phyloP scores from a whole-genome alignment of 2,797 vertebrate species.

The Catharus ustulatus region DNA sequence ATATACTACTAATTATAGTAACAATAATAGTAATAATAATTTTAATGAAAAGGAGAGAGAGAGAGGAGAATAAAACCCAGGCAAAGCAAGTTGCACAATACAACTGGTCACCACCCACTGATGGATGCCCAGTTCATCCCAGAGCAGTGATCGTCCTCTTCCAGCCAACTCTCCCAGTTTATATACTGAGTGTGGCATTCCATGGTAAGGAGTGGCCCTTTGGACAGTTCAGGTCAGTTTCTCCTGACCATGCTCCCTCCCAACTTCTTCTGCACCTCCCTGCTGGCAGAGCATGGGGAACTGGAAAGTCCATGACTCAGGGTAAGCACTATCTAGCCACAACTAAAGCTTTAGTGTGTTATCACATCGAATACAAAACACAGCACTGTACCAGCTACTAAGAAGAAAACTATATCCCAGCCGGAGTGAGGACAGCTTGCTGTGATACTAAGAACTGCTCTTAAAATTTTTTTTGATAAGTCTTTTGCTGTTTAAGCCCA shows the following conservation, averaged over 20 bases:
- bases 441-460: background rate
- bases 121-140: background rate
- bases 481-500: background rate
- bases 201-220: background rate
- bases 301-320: background rate
- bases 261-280: background rate
- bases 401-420: background rate
- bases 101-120: too few species aligned
- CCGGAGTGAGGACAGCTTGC: background rate
- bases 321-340: background rate
- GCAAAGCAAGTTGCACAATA: background rate
- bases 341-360: background rate
- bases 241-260: background rate
- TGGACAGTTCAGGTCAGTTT: background rate
- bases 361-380: background rate
- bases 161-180: background rate
- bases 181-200: background rate
- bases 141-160: too few species aligned
- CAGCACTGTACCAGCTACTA: background rate
- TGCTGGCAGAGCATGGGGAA: background rate
- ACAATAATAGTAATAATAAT: background rate
- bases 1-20: background rate
- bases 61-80: background rate
- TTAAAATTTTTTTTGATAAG: rapidly evolving
- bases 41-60: background rate